Evolutionary conservation across 2,797 vertebrate species (phyloP), one percentile per base, ranked within the genome.

Genomic region (Chelmon rostratus): DNA sequence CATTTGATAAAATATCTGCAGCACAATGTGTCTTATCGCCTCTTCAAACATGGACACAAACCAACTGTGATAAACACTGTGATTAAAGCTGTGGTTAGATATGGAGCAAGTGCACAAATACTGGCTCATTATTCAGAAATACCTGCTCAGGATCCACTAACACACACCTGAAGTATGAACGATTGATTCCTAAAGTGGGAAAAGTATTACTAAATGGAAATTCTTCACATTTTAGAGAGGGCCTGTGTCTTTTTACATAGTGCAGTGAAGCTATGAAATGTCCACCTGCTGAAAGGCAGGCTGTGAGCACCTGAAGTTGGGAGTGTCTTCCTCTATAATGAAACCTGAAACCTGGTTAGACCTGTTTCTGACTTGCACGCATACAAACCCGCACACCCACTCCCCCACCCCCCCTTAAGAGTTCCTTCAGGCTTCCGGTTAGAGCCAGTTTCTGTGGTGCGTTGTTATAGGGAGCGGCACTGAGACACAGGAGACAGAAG

Each of bases 261-360:
- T 72, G 12, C 12, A 19, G 35, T 58, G 11, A 40, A 54, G 54
- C n/a, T 6, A 8, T 8, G 11, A 64, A 68, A 40, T 52, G 33
- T 87, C 63, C 82, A 90, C 85, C 81, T 91, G 88, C 61, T 81
- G 72, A 86, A 83, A 66, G 79, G 64, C 13, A 1, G 67, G 4
- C 38, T 37, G 72, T 5, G 18, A 78, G 65, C 46, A 42, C 33
- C 76, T 73, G 79, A 67, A 83, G 71, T 66, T 50, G 77, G 90
- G 91, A 89, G 92, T 74, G 90, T 73, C 89, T 70, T 85, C 65
- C 38, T 69, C 53, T 23, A 9, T 5, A 78, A 73, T 77, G 89
- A 89, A 93, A 95, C 87, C 54, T 72, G 87, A 94, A 73, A 87
- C 82, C 88, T 88, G 81, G 95, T 94, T 64, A 87, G 81, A 95